Percentiles rank a stretch among this genome's conserved stretches.
phyloP scores from a whole-genome alignment of 2,888 invertebrate genomes.

The Schizaphis graminum region DNA sequence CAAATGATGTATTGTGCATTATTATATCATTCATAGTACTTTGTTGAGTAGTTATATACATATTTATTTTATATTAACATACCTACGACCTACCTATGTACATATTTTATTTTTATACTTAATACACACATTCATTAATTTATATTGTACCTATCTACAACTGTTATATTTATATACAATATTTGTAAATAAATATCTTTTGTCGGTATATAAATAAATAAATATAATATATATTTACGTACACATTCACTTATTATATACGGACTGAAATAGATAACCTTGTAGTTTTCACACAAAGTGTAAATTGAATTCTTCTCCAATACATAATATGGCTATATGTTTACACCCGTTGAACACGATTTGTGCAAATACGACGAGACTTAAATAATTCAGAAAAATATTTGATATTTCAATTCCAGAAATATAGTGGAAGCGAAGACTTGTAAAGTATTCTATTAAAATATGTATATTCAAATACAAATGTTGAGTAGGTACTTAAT shows the following conservation, averaged over 20 bases:
- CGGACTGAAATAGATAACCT: neutral
- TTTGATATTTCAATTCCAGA: neutral
- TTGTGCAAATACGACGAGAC: neutral
- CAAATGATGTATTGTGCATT: neutral
- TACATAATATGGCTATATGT: neutral
- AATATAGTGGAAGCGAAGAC: neutral
- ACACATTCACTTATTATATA: neutral
- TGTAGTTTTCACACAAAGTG: neutral
- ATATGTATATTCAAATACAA: neutral
- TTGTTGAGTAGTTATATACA: neutral
- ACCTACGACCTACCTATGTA: neutral
- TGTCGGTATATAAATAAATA: neutral
- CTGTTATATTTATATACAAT: neutral
- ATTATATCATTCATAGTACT: neutral
- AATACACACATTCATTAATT: neutral
- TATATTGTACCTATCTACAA: neutral
- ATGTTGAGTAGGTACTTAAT: neutral
- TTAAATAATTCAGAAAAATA: constrained; percentile 5
- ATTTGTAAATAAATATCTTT: neutral
- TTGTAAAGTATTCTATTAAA: neutral
- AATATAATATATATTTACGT: neutral
- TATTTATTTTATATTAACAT: neutral
- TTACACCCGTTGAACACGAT: constrained; percentile 9
- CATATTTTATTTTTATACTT: neutral
- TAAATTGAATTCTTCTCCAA: neutral